Percentiles rank a stretch among this genome's conserved stretches.
Evolutionary conservation across 2,797 vertebrate species (phyloP).

Genomic region (Halcyon leucocephala): DNA sequence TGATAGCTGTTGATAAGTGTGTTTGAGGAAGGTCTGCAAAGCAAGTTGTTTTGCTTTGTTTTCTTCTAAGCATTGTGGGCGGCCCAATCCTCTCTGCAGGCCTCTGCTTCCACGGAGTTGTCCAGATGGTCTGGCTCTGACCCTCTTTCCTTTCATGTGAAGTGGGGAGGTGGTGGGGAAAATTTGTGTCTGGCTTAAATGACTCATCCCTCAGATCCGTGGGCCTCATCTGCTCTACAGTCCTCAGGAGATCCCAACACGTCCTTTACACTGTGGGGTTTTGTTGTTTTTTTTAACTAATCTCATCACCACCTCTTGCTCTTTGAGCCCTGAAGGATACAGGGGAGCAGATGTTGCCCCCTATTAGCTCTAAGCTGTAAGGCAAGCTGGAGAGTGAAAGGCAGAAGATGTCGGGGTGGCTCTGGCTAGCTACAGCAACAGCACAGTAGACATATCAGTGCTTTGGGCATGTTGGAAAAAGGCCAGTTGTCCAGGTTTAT

Average conservation of each 20-base stretch:
- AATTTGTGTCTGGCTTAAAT: slow-evolving; percentile 3
- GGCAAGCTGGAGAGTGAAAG: neutral
- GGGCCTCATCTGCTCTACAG: neutral
- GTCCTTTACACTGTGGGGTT: neutral
- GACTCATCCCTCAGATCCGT: neutral
- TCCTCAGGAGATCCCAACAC: neutral
- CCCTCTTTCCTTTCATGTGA: slow-evolving; percentile 12
- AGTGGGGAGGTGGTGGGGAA: slow-evolving; percentile 16
- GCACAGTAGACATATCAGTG: neutral
- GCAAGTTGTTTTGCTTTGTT: slow-evolving; percentile 30
- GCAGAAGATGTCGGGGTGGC: accelerated
- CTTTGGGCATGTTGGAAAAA: neutral
- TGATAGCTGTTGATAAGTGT: neutral
- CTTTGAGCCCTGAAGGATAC: neutral
- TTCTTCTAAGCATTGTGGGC: neutral
- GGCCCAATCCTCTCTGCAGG: slow-evolving; percentile 30
- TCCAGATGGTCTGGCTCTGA: slow-evolving; percentile 50
- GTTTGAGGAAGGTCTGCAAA: neutral
- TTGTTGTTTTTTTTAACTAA: neutral
- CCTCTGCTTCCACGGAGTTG: slow-evolving; percentile 8
- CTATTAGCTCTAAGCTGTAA: neutral
- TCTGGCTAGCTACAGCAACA: neutral
- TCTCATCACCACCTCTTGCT: neutral
- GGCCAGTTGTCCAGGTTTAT: neutral
- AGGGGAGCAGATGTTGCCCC: neutral